Conservation (phyloP, 2,888 invertebrate genomes). For the Sthenelais limicola region DNA sequence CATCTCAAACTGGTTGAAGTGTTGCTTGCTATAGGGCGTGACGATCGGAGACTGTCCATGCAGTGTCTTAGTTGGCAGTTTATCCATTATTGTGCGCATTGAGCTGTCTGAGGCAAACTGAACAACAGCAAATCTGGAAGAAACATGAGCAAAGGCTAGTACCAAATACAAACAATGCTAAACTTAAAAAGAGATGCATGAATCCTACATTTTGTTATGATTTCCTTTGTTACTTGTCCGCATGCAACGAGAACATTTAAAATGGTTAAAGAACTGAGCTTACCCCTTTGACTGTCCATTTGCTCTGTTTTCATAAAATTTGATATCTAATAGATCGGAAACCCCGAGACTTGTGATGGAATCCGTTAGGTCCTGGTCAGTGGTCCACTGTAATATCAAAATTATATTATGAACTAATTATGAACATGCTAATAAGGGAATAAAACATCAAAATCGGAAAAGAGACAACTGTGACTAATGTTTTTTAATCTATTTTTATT, state of each 20-base stretch:
- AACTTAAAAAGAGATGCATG: not conserved
- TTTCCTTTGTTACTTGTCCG: too few relatives aligned
- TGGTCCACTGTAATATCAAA: constrained; percentile 96
- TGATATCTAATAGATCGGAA: constrained; percentile 95
- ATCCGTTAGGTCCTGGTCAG: constrained; percentile 95
- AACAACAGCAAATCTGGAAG: constrained; percentile 87
- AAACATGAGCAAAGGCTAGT: not conserved
- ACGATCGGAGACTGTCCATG: constrained; percentile 97
- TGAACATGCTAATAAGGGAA: not conserved
- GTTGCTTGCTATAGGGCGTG: constrained; percentile 94
- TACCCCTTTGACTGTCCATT: constrained; percentile 97
- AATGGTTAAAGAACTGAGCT: too few relatives aligned
- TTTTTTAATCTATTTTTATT: not conserved
- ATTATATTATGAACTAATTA: not conserved
- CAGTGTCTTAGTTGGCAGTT: constrained; percentile 93
- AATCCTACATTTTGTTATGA: too few relatives aligned
- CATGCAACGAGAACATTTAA: too few relatives aligned
- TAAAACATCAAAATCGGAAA: not conserved
- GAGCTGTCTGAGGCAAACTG: constrained; percentile 94
- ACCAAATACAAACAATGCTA: not conserved
- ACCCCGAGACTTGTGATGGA: constrained; percentile 88
- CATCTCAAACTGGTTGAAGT: constrained; percentile 77
- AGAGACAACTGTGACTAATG: too few relatives aligned
- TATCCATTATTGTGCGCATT: constrained; percentile 90
- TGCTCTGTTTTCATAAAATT: constrained; percentile 98